Evolutionary conservation across 2,797 vertebrate species (phyloP), one percentile per base, ranked within the genome.

Genomic region (Cebuella pygmaea): DNA sequence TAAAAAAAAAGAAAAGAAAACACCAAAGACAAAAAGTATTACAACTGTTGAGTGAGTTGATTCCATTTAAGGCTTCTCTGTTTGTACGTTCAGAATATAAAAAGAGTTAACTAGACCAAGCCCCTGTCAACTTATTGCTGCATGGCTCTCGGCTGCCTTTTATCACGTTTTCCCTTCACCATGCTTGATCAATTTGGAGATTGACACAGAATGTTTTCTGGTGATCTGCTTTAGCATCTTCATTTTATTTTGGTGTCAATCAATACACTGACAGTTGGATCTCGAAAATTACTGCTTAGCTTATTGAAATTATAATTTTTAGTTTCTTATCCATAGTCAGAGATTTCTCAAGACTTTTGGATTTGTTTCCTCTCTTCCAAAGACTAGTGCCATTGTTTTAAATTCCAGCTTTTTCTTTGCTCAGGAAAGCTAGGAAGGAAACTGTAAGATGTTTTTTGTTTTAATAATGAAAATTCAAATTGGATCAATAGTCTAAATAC

Each of bases 301-400:
- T 84, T 72, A 74, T 41, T 96, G 36, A 36, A 82, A 74, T 90
- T 55, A 85, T 41, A 52, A 70, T 26, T 80, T 97, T 92, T 52
- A 81, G 48, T 44, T 92, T 33, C 24, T 90, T 19, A 46, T n/a
- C 2, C 12, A 87, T 72, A 93, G 14, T 19, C 90, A 41, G 44
- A 92, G 11, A 46, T 72, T n/a, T 8, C 6, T 93, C 1, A 78
- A 74, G 10, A 41, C 7, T 84, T 92, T 7, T 55, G 39, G 9
- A 41, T 19, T 83, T 86, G 36, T 67, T 52, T 48, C 27, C 33
- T 85, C 9, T 90, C 2, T 94, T 88, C 19, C 7, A 48, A 97
- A 93, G 52, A 11, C 5, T 52, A 59, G 26, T 50, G 1, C 5
- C 59, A 5, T 14, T 33, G 64, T 52, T 74, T 88, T 74, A 90